These are phyloP conservation scores for Xenus cinereus DNA, from an alignment of 2,113 vertebrate species.

Conservation along the genomic window DNA sequence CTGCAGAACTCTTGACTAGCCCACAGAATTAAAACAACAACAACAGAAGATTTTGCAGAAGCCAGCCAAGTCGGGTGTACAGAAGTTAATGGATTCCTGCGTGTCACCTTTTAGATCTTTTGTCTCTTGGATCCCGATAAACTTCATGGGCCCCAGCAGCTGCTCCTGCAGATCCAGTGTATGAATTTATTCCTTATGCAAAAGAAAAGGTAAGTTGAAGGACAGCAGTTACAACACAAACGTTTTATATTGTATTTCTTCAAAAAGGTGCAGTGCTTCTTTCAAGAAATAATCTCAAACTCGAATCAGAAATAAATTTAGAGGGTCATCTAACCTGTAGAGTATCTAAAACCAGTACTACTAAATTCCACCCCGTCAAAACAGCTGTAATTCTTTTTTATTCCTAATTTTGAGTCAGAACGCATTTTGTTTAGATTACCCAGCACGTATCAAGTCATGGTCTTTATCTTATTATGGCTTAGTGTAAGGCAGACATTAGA, in stretches of 20 bases:
- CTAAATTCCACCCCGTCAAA: background rate
- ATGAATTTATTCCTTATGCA: slow-evolving; percentile 87
- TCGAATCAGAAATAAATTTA: background rate
- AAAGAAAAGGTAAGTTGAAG: slow-evolving; percentile 54
- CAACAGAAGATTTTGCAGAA: background rate
- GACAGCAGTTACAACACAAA: background rate
- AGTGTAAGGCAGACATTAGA: background rate
- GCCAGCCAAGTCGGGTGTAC: background rate
- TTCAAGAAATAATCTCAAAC: background rate
- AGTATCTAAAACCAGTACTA: background rate
- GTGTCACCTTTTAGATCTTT: slow-evolving; percentile 85
- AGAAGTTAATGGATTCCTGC: background rate
- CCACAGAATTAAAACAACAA: background rate
- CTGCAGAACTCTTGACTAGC: background rate
- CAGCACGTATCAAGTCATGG: background rate
- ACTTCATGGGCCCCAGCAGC: slow-evolving; percentile 83
- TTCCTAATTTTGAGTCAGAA: background rate
- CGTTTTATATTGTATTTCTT: background rate
- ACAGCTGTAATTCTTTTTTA: background rate
- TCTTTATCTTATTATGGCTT: background rate
- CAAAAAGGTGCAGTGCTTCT: slow-evolving; percentile 46
- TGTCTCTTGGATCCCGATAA: slow-evolving; percentile 87
- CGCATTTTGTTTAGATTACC: background rate
- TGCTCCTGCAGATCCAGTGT: slow-evolving; percentile 87
- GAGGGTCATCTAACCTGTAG: background rate